Conservation (phyloP, 2,888 invertebrate genomes). For the Boloria selene region DNA sequence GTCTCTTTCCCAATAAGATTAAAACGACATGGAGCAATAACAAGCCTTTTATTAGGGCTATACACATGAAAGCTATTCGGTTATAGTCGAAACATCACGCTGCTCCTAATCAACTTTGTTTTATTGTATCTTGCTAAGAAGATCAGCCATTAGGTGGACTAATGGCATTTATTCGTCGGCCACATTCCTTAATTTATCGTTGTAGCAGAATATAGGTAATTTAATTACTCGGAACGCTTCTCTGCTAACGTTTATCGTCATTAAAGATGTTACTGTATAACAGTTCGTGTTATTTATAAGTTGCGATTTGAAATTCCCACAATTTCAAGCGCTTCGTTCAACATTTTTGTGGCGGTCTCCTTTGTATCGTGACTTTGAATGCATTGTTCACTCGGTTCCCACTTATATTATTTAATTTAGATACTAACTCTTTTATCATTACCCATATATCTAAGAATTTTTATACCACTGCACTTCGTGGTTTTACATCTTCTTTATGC, state of each 20-base stretch:
- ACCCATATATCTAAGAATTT: slow-evolving; percentile 21
- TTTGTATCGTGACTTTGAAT: slow-evolving; percentile 36
- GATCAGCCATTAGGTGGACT: slow-evolving; percentile 53
- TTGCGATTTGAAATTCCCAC: slow-evolving; percentile 40
- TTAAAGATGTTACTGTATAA: slow-evolving; percentile 33
- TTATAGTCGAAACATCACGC: slow-evolving; percentile 53
- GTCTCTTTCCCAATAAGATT: slow-evolving; percentile 56
- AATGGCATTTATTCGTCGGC: slow-evolving; percentile 60
- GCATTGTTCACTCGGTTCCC: slow-evolving; percentile 38
- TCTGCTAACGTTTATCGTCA: slow-evolving; percentile 36
- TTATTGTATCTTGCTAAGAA: slow-evolving; percentile 54
- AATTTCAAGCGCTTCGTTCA: slow-evolving; percentile 31
- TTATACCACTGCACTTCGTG: slow-evolving; percentile 2
- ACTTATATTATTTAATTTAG: slow-evolving; percentile 34
- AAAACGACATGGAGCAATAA: slow-evolving; percentile 56
- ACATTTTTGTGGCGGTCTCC: slow-evolving; percentile 38
- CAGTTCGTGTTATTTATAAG: slow-evolving; percentile 34
- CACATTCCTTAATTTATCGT: slow-evolving; percentile 37
- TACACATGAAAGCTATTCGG: slow-evolving; percentile 50
- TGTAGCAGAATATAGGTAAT: slow-evolving; percentile 35
- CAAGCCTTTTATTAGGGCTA: slow-evolving; percentile 64
- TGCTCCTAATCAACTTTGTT: slow-evolving; percentile 63
- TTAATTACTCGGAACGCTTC: slow-evolving; percentile 35
- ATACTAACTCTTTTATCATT: slow-evolving; percentile 18
- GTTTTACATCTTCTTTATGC: not conserved